These are phyloP conservation scores for Olivierus martensii DNA, from an alignment of 1,140 invertebrate genomes.

Conservation along the genomic window DNA sequence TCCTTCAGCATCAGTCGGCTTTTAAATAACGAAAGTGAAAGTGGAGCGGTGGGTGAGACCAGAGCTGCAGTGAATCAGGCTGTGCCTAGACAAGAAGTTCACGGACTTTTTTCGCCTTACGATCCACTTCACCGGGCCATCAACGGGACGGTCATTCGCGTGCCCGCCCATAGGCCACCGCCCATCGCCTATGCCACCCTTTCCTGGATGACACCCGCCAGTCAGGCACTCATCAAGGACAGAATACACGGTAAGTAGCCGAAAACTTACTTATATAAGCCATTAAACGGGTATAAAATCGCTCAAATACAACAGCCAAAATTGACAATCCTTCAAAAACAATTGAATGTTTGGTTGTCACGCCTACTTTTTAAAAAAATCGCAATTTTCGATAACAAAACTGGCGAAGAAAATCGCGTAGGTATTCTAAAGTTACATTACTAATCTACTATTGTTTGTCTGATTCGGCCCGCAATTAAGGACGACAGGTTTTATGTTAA, in stretches of 20 bases:
- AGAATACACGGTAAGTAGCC: constrained; percentile 58
- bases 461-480: too few species aligned
- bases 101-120: constrained; percentile 5
- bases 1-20: constrained; percentile 17
- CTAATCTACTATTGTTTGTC: too few species aligned
- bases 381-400: too few species aligned
- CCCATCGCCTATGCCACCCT: constrained; percentile 35
- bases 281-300: too few species aligned
- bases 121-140: constrained; percentile 17
- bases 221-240: constrained; percentile 70
- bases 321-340: too few species aligned
- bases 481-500: too few species aligned
- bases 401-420: too few species aligned
- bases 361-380: too few species aligned
- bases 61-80: constrained; percentile 1
- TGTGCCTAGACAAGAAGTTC: constrained; percentile 5
- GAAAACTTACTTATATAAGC: too few species aligned
- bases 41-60: constrained; percentile 1
- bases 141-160: constrained; percentile 53
- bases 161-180: constrained; percentile 64
- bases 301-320: too few species aligned
- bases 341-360: too few species aligned
- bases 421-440: too few species aligned
- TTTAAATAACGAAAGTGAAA: constrained; percentile 10
- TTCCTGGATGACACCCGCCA: constrained; percentile 35